These are phyloP conservation scores for Agrochola lota DNA, from an alignment of 2,888 invertebrate species.

Conservation along the genomic window DNA sequence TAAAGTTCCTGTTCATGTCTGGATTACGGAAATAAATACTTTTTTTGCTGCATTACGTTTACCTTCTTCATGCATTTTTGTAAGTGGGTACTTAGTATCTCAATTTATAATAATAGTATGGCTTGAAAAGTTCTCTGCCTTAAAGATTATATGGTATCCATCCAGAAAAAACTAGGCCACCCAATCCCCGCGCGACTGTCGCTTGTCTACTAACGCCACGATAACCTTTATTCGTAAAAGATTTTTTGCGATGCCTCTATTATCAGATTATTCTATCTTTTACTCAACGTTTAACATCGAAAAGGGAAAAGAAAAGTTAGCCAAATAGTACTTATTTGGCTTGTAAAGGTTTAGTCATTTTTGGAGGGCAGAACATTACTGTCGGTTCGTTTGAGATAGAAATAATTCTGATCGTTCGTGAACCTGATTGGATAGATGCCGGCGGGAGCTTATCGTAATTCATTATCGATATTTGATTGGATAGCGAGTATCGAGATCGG, in stretches of 20 bases:
- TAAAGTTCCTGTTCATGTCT: constrained; percentile 43
- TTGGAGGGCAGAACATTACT: constrained; percentile 39
- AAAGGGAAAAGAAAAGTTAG: constrained; percentile 45
- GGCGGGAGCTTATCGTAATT: constrained; percentile 52
- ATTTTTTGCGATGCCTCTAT: constrained; percentile 30
- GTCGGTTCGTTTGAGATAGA: constrained; percentile 57
- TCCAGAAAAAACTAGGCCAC: neutral
- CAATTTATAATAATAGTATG: neutral
- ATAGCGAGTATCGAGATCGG: constrained; percentile 19
- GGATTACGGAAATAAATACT: neutral
- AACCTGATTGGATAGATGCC: constrained; percentile 54
- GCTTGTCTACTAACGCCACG: constrained; percentile 4
- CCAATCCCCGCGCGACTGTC: neutral
- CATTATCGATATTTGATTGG: constrained; percentile 59
- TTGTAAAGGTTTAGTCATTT: constrained; percentile 50
- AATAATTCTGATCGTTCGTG: constrained; percentile 56
- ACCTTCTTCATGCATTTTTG: neutral
- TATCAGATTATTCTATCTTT: constrained; percentile 55
- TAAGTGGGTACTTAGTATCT: neutral
- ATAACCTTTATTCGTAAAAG: constrained; percentile 33
- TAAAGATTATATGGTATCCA: neutral
- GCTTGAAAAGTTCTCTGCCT: neutral
- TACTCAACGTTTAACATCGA: constrained; percentile 26
- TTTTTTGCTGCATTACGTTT: neutral
- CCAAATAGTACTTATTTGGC: constrained; percentile 45